phyloP scores from a whole-genome alignment of 2,888 invertebrate genomes.

The Ochropleura plecta region DNA sequence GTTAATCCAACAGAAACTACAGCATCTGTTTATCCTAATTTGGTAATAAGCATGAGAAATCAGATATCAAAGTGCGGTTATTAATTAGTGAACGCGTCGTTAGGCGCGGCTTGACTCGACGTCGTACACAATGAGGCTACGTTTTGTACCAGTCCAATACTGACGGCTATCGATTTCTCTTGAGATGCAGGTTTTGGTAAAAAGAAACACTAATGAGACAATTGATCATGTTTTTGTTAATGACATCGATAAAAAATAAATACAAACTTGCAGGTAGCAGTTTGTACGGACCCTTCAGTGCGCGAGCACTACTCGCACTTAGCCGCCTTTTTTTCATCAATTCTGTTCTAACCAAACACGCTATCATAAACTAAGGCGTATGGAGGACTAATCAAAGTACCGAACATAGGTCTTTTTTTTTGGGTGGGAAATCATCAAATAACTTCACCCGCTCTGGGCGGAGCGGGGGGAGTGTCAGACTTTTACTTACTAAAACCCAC shows the following conservation, averaged over 20 bases:
- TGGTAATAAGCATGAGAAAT: constrained; percentile 26
- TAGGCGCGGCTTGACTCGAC: constrained; percentile 16
- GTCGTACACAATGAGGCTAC: constrained; percentile 16
- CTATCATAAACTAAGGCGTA: no score
- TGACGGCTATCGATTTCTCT: neutral
- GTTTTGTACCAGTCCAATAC: constrained; percentile 20
- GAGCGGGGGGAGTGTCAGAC: no score
- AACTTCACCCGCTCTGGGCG: no score
- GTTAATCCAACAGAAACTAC: neutral
- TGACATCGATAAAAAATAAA: neutral
- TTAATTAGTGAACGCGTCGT: constrained; percentile 51
- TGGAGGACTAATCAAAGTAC: no score
- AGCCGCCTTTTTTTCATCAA: no score
- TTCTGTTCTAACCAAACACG: no score
- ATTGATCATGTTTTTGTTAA: neutral
- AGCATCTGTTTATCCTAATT: constrained; percentile 11
- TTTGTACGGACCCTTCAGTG: no score
- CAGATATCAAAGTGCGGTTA: constrained; percentile 48
- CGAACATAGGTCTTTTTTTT: no score
- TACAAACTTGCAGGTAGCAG: no score
- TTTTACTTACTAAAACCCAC: no score
- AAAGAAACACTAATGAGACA: neutral
- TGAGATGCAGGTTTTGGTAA: neutral
- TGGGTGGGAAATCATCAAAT: no score
- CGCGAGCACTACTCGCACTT: no score